A percentile compares a stretch with the other conserved stretches of the same genome.
These are phyloP conservation scores for Uloborus plumipes DNA, from an alignment of 2,888 invertebrate species.

Conservation along the genomic window DNA sequence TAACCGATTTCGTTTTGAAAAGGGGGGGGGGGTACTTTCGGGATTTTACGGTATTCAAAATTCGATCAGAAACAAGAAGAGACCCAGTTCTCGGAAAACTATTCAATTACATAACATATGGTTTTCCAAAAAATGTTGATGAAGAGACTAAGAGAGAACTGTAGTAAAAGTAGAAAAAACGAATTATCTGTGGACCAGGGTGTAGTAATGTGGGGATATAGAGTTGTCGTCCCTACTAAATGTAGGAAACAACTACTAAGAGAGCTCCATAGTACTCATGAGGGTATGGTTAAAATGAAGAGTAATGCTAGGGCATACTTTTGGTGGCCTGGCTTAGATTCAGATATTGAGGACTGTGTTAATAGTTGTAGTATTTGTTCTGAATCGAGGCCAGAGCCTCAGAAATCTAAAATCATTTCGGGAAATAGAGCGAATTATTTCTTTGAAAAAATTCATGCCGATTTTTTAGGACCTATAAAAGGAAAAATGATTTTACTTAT, in stretches of 20 bases:
- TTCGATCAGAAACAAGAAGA: too few relatives aligned
- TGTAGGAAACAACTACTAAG: constrained; percentile 1
- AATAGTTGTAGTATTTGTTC: neutral
- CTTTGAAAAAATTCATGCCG: too few relatives aligned
- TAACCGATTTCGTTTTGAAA: too few relatives aligned
- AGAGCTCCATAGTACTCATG: constrained; percentile 16
- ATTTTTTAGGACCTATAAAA: too few relatives aligned
- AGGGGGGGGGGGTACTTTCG: too few relatives aligned
- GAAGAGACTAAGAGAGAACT: neutral
- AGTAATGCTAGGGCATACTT: constrained; percentile 16
- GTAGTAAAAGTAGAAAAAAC: neutral
- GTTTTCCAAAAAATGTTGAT: constrained; percentile 8
- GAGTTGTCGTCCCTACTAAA: neutral
- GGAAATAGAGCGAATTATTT: too few relatives aligned
- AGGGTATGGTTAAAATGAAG: too few relatives aligned
- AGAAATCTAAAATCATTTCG: too few relatives aligned
- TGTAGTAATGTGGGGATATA: constrained; percentile 17
- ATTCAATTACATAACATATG: constrained; percentile 20
- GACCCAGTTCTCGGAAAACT: too few relatives aligned
- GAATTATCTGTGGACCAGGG: neutral
- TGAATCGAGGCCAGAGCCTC: too few relatives aligned
- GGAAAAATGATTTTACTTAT: too few relatives aligned
- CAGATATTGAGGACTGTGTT: constrained; percentile 3
- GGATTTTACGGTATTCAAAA: too few relatives aligned
- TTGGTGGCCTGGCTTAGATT: constrained; percentile 15